These are phyloP conservation scores for Liopterus haemorrhoidalis DNA, from an alignment of 2,888 invertebrate species.

Conservation along the genomic window DNA sequence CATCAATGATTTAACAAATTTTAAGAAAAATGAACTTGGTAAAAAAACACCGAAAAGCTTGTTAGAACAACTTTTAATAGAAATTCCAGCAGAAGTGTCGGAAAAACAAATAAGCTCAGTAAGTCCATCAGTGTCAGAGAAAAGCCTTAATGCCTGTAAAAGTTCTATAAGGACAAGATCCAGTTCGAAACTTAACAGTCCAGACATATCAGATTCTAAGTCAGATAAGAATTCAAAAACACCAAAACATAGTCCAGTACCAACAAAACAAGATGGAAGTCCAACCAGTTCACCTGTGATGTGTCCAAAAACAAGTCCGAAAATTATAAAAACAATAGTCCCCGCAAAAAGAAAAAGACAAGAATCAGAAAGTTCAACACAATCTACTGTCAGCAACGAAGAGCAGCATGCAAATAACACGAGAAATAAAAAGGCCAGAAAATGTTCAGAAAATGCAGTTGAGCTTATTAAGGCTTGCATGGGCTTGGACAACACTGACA, in stretches of 20 bases:
- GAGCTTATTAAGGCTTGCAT: slow-evolving; percentile 54
- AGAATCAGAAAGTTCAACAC: slow-evolving; percentile 70
- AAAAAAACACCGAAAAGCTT: slow-evolving; percentile 51
- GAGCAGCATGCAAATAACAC: slow-evolving; percentile 43
- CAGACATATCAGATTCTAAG: slow-evolving; percentile 42
- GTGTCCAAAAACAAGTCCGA: slow-evolving; percentile 43
- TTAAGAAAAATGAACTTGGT: slow-evolving; percentile 25
- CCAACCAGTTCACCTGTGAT: slow-evolving; percentile 46
- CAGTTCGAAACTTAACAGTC: slow-evolving; percentile 62
- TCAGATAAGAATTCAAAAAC: slow-evolving; percentile 46
- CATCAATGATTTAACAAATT: slow-evolving; percentile 25
- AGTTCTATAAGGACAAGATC: slow-evolving; percentile 59
- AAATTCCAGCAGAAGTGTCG: slow-evolving; percentile 63
- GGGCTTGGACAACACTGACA: slow-evolving; percentile 51
- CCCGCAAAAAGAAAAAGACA: slow-evolving; percentile 66
- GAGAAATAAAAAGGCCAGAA: slow-evolving; percentile 45
- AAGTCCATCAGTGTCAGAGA: slow-evolving; percentile 47
- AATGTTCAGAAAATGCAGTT: slow-evolving; percentile 57
- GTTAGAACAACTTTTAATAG: slow-evolving; percentile 74
- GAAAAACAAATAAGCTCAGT: slow-evolving; percentile 39
- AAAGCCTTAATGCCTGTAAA: slow-evolving; percentile 43
- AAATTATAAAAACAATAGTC: slow-evolving; percentile 33
- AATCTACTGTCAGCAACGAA: slow-evolving; percentile 59
- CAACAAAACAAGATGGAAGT: slow-evolving; percentile 38
- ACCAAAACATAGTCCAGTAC: slow-evolving; percentile 47